Conservation (phyloP, 1,140 invertebrate genomes). For the Steinernema feltiae region DNA sequence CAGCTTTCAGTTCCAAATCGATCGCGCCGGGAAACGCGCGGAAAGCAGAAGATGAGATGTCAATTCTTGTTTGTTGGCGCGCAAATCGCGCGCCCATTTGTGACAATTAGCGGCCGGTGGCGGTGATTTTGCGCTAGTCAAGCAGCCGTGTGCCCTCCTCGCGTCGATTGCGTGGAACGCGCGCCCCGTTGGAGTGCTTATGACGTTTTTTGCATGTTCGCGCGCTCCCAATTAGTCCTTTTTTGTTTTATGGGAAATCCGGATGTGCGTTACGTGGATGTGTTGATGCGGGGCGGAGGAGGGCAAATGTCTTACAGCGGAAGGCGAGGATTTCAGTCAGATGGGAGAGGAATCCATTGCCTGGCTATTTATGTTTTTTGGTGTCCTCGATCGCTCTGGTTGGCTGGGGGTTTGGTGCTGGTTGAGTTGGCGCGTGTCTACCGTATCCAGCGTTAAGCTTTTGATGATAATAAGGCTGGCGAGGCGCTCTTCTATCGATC, state of each 20-base stretch:
- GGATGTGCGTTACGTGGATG: neutral
- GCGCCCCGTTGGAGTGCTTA: neutral
- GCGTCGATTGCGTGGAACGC: neutral
- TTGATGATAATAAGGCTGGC: too few relatives aligned
- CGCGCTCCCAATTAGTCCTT: neutral
- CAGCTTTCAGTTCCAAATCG: too few relatives aligned
- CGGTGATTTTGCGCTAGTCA: neutral
- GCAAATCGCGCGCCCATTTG: neutral
- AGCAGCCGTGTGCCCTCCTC: neutral
- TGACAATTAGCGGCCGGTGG: neutral
- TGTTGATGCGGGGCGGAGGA: neutral
- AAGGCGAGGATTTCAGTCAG: neutral
- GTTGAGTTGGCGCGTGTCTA: too few relatives aligned
- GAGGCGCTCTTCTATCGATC: too few relatives aligned
- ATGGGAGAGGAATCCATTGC: neutral
- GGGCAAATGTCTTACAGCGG: neutral
- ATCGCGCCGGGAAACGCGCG: too few relatives aligned
- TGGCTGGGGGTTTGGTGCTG: too few relatives aligned
- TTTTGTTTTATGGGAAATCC: neutral
- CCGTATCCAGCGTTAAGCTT: too few relatives aligned
- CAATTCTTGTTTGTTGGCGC: neutral
- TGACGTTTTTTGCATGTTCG: neutral
- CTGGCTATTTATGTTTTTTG: too few relatives aligned
- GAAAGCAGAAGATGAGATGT: too few relatives aligned
- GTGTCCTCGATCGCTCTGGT: too few relatives aligned